Conservation (phyloP, 1,140 invertebrate species). For the Acromyrmex charruanus region DNA sequence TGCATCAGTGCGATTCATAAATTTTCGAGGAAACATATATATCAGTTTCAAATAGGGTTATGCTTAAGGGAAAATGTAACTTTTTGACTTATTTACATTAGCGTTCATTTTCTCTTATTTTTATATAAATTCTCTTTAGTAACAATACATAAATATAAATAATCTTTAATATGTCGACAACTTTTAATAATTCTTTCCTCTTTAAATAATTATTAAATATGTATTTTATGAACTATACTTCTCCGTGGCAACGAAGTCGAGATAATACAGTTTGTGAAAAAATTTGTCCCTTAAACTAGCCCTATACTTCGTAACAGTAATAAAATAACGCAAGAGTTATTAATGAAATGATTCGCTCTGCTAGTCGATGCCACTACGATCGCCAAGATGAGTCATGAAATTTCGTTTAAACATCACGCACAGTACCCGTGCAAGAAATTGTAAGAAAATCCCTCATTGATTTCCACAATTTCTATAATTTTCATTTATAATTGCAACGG, state of each 20-base stretch:
- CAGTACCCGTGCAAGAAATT: neutral
- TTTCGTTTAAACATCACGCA: neutral
- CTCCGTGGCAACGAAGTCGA: neutral
- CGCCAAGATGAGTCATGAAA: neutral
- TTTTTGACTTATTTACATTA: neutral
- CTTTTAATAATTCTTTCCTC: conserved; percentile 12
- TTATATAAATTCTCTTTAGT: conserved; percentile 18
- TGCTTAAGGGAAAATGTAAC: conserved; percentile 9
- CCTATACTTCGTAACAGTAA: conserved; percentile 20
- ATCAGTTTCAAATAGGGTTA: conserved; percentile 9
- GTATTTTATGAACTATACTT: neutral
- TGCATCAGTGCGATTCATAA: conserved; percentile 18
- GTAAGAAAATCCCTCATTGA: conserved; percentile 24
- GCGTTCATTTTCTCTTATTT: conserved; percentile 4
- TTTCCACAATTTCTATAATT: neutral
- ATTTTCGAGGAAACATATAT: neutral
- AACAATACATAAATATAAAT: conserved; percentile 31
- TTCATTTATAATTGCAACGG: conserved; percentile 1
- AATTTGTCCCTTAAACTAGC: conserved; percentile 39
- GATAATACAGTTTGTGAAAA: neutral
- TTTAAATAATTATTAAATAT: conserved; percentile 24
- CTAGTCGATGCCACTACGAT: conserved; percentile 29
- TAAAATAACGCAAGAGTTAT: neutral
- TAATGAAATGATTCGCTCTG: conserved; percentile 12
- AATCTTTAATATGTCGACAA: conserved; percentile 14